phyloP scores from a whole-genome alignment of 1,140 invertebrate genomes.

The Galendromus occidentalis region DNA sequence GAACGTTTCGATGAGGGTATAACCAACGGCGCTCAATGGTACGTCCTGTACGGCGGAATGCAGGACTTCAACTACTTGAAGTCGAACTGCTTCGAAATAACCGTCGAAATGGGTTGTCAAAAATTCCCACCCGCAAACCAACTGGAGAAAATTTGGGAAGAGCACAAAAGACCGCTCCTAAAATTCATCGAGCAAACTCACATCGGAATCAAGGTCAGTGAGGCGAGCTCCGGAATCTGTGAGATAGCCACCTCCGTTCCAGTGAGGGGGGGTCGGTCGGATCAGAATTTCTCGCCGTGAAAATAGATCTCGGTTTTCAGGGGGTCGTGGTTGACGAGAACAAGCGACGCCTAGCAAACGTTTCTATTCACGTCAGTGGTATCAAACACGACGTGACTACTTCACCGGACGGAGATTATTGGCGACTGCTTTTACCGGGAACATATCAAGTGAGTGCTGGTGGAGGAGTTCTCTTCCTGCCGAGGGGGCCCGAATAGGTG shows the following conservation, averaged over 20 bases:
- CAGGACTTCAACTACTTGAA: conserved; percentile 94
- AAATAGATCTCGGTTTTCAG: conserved; percentile 58
- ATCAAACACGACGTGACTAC: conserved; percentile 47
- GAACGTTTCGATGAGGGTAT: conserved; percentile 61
- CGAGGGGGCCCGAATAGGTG: background rate
- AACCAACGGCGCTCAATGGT: conserved; percentile 82
- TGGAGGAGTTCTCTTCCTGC: background rate
- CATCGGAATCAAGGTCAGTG: conserved; percentile 13
- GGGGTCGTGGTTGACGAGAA: conserved; percentile 62
- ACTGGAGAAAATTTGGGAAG: conserved; percentile 60
- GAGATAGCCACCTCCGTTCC: background rate
- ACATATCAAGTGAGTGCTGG: conserved; percentile 48
- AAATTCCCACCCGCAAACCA: conserved; percentile 62
- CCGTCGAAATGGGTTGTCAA: conserved; percentile 75
- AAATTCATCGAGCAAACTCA: conserved; percentile 55
- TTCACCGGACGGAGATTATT: conserved; percentile 66
- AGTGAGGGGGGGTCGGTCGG: background rate
- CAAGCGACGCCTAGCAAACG: conserved; percentile 46
- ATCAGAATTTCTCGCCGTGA: background rate
- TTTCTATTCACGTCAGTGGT: conserved; percentile 48
- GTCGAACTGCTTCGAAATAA: conserved; percentile 82
- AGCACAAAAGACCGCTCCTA: conserved; percentile 65
- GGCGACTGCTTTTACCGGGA: conserved; percentile 68
- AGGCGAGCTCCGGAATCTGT: background rate
- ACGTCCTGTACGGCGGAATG: conserved; percentile 57